phyloP scores from a whole-genome alignment of 2,113 vertebrate species.

The Megaptera novaeangliae region DNA sequence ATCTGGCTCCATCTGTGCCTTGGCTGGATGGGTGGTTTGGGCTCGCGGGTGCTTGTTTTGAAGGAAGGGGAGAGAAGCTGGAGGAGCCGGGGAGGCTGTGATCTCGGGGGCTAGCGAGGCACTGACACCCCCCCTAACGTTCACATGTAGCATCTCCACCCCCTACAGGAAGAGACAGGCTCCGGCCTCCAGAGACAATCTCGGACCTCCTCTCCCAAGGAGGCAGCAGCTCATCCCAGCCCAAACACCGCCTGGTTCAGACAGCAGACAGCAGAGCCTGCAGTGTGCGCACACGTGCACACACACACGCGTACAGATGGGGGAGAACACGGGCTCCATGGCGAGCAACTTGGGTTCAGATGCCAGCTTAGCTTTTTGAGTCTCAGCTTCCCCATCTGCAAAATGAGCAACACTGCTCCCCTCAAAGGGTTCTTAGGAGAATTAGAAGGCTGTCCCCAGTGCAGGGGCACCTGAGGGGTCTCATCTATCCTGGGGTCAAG shows the following conservation, averaged over 20 bases:
- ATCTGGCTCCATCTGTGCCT: constrained; percentile 78
- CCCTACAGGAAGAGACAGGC: neutral
- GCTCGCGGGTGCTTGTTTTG: constrained; percentile 76
- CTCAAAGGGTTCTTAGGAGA: neutral
- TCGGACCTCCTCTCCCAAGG: neutral
- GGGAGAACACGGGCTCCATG: neutral
- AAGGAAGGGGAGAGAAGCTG: constrained; percentile 57
- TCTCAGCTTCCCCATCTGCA: neutral
- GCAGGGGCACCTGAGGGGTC: neutral
- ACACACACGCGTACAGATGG: neutral
- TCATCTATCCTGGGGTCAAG: neutral
- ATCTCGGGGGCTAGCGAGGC: neutral
- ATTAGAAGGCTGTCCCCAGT: neutral
- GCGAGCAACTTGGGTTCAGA: neutral
- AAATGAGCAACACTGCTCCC: neutral
- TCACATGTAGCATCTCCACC: neutral
- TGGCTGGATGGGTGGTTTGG: constrained; percentile 76
- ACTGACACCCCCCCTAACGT: neutral
- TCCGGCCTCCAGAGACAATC: neutral
- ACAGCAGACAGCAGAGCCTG: neutral
- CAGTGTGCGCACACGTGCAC: neutral
- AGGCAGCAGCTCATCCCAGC: neutral
- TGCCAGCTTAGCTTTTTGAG: neutral
- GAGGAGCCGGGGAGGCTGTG: neutral
- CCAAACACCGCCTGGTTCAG: neutral